Conservation (phyloP, 2,797 vertebrate genomes). For the Cottoperca gobio region DNA sequence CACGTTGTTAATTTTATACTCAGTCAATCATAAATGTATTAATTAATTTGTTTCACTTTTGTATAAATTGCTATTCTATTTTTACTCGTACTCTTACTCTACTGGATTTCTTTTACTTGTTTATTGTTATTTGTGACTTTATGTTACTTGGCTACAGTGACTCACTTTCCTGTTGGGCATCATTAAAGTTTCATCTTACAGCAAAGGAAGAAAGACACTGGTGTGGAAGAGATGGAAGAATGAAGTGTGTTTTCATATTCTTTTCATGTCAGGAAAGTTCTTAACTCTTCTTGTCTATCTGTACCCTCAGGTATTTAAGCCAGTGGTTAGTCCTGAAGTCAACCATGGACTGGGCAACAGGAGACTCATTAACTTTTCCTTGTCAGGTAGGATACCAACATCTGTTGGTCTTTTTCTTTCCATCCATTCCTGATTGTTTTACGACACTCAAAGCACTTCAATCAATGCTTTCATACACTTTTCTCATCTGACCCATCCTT, state of each 20-base stretch:
- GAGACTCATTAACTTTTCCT: slow-evolving; percentile 94
- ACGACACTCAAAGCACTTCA: not conserved
- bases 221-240: not conserved
- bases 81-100: not conserved
- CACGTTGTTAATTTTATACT: not conserved
- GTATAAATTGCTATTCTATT: too few species aligned
- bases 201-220: not conserved
- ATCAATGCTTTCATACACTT: not conserved
- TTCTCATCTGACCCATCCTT: not conserved
- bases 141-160: slow-evolving; percentile 22
- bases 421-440: not conserved
- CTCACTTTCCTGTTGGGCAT: slow-evolving; percentile 35
- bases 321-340: slow-evolving; percentile 89
- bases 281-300: slow-evolving; percentile 39
- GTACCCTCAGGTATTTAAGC: slow-evolving; percentile 90
- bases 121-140: not conserved
- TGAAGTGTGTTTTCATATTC: slow-evolving; percentile 38
- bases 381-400: slow-evolving; percentile 88
- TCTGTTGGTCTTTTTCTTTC: not conserved
- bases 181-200: slow-evolving; percentile 46
- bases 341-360: slow-evolving; percentile 89
- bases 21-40: not conserved
- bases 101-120: not conserved
- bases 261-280: slow-evolving; percentile 5
- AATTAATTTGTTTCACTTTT: not conserved